These are phyloP conservation scores for Popillia japonica DNA, from an alignment of 1,140 invertebrate species.

Conservation along the genomic window DNA sequence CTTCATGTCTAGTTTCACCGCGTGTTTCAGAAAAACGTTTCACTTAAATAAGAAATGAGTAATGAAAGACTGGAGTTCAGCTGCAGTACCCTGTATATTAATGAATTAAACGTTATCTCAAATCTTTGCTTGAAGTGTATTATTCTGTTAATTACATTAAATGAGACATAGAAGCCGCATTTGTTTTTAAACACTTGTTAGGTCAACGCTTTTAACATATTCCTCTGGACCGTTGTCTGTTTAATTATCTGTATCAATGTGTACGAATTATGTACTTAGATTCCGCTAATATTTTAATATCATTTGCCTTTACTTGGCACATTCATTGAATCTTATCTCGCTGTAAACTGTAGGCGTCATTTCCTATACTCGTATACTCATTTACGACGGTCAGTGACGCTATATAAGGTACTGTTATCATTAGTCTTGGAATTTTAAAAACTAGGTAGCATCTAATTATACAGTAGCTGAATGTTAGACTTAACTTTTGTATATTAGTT, in stretches of 20 bases:
- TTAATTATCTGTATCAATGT: not conserved
- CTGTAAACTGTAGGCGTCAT: conserved; percentile 8
- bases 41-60: too few relatives aligned
- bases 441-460: too few relatives aligned
- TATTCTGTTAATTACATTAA: conserved; percentile 17
- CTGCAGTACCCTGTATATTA: too few relatives aligned
- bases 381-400: too few relatives aligned
- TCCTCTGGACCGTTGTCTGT: not conserved
- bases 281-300: conserved; percentile 6
- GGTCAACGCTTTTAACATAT: not conserved
- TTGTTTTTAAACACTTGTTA: conserved; percentile 17
- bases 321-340: not conserved
- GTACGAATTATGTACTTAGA: not conserved
- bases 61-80: too few relatives aligned
- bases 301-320: not conserved
- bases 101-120: not conserved
- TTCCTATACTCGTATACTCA: not conserved
- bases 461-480: too few relatives aligned
- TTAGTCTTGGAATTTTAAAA: too few relatives aligned
- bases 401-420: too few relatives aligned
- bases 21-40: too few relatives aligned
- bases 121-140: not conserved
- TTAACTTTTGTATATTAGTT: too few relatives aligned
- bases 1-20: too few relatives aligned
- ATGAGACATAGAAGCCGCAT: not conserved